Percentiles rank a stretch among this genome's conserved stretches.
These are phyloP conservation scores for Hydrocynus forskahlii DNA, from an alignment of 2,797 vertebrate species.

Conservation along the genomic window DNA sequence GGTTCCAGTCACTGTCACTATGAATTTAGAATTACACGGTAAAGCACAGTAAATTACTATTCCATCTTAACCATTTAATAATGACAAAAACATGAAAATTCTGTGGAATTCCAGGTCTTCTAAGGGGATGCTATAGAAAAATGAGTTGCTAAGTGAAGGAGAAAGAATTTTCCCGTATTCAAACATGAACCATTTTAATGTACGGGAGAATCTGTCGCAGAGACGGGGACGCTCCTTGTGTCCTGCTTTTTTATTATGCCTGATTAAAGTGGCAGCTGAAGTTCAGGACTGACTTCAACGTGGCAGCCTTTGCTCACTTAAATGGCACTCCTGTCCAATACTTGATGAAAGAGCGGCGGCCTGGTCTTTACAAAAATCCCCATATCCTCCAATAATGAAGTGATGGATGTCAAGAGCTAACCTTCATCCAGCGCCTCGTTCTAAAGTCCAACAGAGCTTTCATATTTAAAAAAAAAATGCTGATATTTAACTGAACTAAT, in stretches of 20 bases:
- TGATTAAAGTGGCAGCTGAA: neutral
- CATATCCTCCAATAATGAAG: conserved; percentile 50
- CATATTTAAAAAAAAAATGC: conserved; percentile 30
- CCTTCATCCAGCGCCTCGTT: conserved; percentile 40
- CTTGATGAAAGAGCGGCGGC: conserved; percentile 43
- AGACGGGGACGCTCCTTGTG: neutral
- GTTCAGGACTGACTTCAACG: conserved; percentile 13
- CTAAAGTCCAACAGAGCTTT: conserved; percentile 11
- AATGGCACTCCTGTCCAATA: conserved; percentile 45
- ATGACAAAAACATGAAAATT: too few species aligned
- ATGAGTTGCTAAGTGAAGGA: neutral
- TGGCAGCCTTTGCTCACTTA: conserved; percentile 17
- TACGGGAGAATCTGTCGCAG: neutral
- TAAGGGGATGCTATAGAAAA: neutral
- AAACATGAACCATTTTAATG: neutral
- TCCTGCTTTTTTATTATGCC: neutral
- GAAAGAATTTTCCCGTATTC: too few species aligned
- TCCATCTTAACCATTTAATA: too few species aligned
- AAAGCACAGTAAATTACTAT: too few species aligned
- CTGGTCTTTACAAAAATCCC: conserved; percentile 40
- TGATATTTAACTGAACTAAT: conserved; percentile 48
- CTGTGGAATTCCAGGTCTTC: neutral
- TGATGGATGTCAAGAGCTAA: conserved; percentile 40
- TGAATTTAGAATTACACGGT: too few species aligned
- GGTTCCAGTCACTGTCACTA: too few species aligned